Conservation (phyloP, 2,797 vertebrate species). For the Myioborus melanocephalus region DNA sequence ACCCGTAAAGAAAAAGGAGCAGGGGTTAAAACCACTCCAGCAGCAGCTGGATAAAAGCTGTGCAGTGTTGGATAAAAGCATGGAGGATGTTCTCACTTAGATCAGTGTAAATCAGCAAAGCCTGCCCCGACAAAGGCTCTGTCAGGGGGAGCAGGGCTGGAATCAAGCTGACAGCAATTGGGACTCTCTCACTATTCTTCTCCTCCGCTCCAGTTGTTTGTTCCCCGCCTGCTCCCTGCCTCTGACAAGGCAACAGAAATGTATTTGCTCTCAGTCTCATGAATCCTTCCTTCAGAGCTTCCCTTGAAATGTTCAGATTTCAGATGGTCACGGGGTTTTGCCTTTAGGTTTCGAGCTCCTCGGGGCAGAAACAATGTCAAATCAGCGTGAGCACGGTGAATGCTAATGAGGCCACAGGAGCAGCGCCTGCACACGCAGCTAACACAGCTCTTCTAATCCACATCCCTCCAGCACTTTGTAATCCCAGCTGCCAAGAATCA, state of each 20-base stretch:
- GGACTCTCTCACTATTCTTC: background rate
- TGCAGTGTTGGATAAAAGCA: background rate
- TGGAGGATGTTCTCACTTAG: background rate
- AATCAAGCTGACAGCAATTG: slow-evolving; percentile 15
- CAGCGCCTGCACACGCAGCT: background rate
- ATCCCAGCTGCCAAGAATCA: background rate
- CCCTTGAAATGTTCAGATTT: background rate
- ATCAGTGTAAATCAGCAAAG: background rate
- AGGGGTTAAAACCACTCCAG: background rate
- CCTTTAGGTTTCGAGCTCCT: slow-evolving; percentile 19
- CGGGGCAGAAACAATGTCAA: slow-evolving; percentile 13
- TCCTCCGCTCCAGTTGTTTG: background rate
- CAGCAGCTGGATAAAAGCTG: background rate
- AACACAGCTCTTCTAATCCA: background rate
- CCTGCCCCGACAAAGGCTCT: background rate
- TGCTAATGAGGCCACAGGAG: background rate
- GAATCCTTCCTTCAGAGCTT: background rate
- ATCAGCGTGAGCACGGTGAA: background rate
- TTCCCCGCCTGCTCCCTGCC: background rate
- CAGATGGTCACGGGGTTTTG: slow-evolving; percentile 7
- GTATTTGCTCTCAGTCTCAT: background rate
- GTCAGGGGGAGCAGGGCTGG: background rate
- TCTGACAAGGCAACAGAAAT: background rate
- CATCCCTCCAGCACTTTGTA: background rate
- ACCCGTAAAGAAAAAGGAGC: background rate